These are phyloP conservation scores for Mesorhabditis sp. DNA, from an alignment of 2,888 invertebrate genomes.

Conservation along the genomic window DNA sequence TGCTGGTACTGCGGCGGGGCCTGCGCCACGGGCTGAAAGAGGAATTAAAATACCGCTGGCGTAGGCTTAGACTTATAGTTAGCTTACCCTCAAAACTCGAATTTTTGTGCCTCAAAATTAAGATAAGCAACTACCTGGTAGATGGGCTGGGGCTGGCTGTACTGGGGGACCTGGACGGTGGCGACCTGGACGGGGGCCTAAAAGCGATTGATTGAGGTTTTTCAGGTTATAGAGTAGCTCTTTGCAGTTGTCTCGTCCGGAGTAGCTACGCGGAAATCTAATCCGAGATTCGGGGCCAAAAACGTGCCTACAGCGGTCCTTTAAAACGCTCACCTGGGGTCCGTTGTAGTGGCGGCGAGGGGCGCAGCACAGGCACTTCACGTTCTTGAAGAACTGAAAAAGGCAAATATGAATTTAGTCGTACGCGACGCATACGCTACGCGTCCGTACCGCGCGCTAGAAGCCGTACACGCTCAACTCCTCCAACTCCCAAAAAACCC, in stretches of 20 bases:
- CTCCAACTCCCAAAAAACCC: slow-evolving; percentile 3
- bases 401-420: not conserved
- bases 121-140: too few relatives aligned
- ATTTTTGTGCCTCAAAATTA: too few relatives aligned
- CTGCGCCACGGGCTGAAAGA: too few relatives aligned
- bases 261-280: too few relatives aligned
- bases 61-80: too few relatives aligned
- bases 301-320: not conserved
- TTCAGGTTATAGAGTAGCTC: too few relatives aligned
- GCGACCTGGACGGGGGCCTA: not conserved
- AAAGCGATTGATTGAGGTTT: not conserved
- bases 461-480: not conserved
- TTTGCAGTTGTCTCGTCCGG: too few relatives aligned
- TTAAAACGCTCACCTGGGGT: slow-evolving; percentile 3
- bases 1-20: not conserved
- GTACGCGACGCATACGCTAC: too few relatives aligned
- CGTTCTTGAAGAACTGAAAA: slow-evolving; percentile 20
- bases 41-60: too few relatives aligned
- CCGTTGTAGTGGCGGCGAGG: slow-evolving; percentile 17
- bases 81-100: too few relatives aligned
- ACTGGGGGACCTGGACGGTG: slow-evolving; percentile 3
- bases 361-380: slow-evolving; percentile 40
- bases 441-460: too few relatives aligned
- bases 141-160: not conserved
- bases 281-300: too few relatives aligned